These are phyloP conservation scores for Nothoprocta pentlandii DNA, from an alignment of 2,113 vertebrate genomes.

Conservation along the genomic window DNA sequence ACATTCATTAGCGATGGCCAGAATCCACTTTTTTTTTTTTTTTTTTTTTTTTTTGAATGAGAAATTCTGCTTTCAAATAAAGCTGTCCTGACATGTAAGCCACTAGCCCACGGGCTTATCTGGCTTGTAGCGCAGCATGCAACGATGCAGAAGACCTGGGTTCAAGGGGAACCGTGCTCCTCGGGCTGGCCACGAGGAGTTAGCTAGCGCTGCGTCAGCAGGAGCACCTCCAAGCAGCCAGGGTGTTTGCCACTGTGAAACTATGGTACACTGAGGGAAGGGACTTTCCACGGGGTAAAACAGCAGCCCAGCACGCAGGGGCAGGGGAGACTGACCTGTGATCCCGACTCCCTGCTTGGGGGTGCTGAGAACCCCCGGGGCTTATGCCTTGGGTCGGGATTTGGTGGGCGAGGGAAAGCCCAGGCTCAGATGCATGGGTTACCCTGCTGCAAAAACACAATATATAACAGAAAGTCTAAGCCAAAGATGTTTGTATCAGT, in stretches of 20 bases:
- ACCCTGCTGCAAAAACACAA: constrained; percentile 87
- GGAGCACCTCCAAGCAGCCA: constrained; percentile 76
- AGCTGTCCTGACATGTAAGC: constrained; percentile 1
- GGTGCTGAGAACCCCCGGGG: constrained; percentile 80
- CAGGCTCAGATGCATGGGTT: constrained; percentile 85
- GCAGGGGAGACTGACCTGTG: constrained; percentile 85
- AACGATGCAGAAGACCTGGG: constrained; percentile 74
- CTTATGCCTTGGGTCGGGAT: constrained; percentile 83
- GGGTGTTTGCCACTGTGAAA: constrained; percentile 67
- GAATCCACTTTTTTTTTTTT: neutral
- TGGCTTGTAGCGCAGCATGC: constrained; percentile 80
- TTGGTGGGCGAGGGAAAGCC: constrained; percentile 84
- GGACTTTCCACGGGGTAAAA: constrained; percentile 64
- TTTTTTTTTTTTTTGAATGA: neutral
- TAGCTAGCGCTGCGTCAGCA: constrained; percentile 76
- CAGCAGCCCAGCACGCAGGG: constrained; percentile 77
- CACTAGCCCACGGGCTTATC: constrained; percentile 48
- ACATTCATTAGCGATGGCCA: neutral
- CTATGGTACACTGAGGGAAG: constrained; percentile 67
- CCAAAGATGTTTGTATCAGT: constrained; percentile 61
- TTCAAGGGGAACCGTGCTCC: constrained; percentile 59
- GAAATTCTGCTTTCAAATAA: constrained; percentile 24
- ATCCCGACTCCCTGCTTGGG: constrained; percentile 83
- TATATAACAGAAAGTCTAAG: constrained; percentile 84
- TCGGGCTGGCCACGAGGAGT: constrained; percentile 72